These are phyloP conservation scores for Cephalopterus ornatus DNA, from an alignment of 2,113 vertebrate species.

Conservation along the genomic window DNA sequence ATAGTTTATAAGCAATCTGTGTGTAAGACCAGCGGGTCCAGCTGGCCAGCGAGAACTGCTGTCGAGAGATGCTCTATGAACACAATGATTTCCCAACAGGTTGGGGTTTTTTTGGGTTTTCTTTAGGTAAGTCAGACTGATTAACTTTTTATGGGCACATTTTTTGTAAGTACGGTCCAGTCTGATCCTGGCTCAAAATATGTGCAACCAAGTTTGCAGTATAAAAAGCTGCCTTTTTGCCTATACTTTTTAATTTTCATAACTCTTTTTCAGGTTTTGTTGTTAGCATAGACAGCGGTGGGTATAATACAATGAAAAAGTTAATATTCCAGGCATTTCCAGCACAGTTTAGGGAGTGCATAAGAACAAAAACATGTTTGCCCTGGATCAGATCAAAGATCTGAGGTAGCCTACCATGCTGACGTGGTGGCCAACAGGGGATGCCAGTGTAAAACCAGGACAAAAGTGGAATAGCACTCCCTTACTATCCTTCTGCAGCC, in stretches of 20 bases:
- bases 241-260: background rate
- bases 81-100: background rate
- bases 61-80: accelerated
- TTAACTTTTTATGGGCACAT: background rate
- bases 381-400: background rate
- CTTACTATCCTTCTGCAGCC: background rate
- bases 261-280: background rate
- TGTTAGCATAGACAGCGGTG: background rate
- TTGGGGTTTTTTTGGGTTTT: background rate
- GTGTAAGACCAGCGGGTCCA: background rate
- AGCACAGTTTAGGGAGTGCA: background rate
- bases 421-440: background rate
- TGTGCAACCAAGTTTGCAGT: background rate
- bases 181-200: background rate
- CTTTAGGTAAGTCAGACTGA: background rate
- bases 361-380: background rate
- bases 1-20: background rate
- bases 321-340: background rate
- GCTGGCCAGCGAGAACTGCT: background rate
- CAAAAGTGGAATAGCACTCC: background rate
- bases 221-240: background rate
- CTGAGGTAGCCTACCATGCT: background rate
- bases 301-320: background rate
- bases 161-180: background rate
- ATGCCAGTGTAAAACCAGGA: accelerated